Evolutionary conservation across 2,888 invertebrate genomes (phyloP).

Genomic region (Pammene fasciana): DNA sequence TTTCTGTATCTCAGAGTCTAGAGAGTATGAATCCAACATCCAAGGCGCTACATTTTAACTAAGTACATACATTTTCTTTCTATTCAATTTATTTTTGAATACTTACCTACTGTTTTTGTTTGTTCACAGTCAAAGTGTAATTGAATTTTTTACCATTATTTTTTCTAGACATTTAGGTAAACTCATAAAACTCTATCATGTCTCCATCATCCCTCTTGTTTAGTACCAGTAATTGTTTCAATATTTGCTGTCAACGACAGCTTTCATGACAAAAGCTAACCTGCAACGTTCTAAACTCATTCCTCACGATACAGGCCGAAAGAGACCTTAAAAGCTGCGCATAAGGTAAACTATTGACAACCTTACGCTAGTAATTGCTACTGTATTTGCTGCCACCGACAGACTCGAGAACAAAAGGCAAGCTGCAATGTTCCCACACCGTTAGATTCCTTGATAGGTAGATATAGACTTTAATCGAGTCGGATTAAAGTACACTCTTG

Average conservation of each 20-base stretch:
- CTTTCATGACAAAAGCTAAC: conserved; percentile 5
- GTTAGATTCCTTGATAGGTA: neutral
- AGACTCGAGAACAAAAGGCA: conserved; percentile 3
- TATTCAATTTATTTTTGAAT: too few relatives aligned
- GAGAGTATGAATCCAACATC: too few relatives aligned
- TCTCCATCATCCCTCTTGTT: too few relatives aligned
- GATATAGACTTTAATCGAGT: neutral
- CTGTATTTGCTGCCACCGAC: conserved; percentile 8
- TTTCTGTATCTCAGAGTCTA: too few relatives aligned
- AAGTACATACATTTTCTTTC: too few relatives aligned
- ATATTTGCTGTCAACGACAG: conserved; percentile 8
- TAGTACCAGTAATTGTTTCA: neutral
- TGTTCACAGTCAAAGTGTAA: too few relatives aligned
- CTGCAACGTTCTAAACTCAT: neutral
- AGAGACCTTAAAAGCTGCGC: neutral
- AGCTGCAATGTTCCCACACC: neutral
- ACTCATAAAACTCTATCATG: too few relatives aligned
- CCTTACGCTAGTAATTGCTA: conserved; percentile 1
- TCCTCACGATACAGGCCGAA: neutral
- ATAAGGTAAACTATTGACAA: neutral
- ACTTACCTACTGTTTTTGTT: too few relatives aligned
- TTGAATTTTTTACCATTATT: too few relatives aligned
- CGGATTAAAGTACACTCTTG: neutral
- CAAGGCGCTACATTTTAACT: too few relatives aligned
- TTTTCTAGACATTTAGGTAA: too few relatives aligned